Base-by-base conservation (phyloP, 23 tunicate species). In the Ascidia mentula region DNA sequence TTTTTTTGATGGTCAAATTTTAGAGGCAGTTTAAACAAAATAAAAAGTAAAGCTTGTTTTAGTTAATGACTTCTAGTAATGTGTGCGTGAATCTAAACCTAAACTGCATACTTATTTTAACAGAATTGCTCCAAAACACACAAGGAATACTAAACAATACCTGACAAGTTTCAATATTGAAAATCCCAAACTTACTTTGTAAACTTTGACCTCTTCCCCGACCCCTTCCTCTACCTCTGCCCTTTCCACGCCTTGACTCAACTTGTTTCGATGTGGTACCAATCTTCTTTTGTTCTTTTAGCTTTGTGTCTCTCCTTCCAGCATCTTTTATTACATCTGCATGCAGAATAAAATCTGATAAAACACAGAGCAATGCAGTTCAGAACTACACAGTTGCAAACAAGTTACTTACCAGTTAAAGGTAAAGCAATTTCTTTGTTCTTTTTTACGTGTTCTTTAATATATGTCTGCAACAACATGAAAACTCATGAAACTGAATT, bases 171-270 rank as follows among this genome's bases (percentile, higher is more conserved):
- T n/a, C n/a, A n/a, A n/a, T n/a, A n/a, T n/a, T n/a, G n/a, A n/a
- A n/a, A n/a, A n/a, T n/a, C n/a, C n/a, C n/a, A n/a, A 9, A 53
- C 65, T 53, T 53, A 53, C 65, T 3, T 53, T 53, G 65, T 26
- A 9, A 3, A 33, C 32, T 74, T 37, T 30, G 34, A 74, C 78
- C 78, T 36, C 78, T 74, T 38, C 78, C 78, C 18, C 78, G 53
- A 74, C 78, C 78, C 53, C 78, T 36, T 35, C 78, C 78, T 32
- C 78, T 35, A 5, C 78, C 77, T 35, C 77, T 34, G 9, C 77
- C 40, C n/a, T 20, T 73, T 30, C 78, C 65, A 20, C 65, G 65
- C 13, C 24, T 53, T 53, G 65, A 53, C 22, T 53, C 65, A 53
- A 28, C 24, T 53, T 9, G 7, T 53, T 3, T 20, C 65, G 28